Base-by-base conservation (phyloP, 2,797 vertebrate genomes). In the Huso huso region DNA sequence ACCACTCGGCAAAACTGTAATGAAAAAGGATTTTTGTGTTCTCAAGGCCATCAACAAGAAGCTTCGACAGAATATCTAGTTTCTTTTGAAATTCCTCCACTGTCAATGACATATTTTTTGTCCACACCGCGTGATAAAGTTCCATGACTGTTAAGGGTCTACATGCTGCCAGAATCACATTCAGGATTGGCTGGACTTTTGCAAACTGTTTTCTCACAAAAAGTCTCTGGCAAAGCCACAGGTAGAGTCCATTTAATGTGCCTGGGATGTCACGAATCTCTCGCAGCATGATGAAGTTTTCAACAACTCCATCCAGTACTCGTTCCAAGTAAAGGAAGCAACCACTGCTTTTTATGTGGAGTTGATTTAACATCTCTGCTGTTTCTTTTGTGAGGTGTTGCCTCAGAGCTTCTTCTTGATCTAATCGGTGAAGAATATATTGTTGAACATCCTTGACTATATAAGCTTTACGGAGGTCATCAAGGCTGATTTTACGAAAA, bases 371-470 rank as follows among this genome's bases (percentile, higher is more conserved):
- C 94, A 98, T 99, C 86, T 99, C 96, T 0, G 96, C 96, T 0
- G 96, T 99, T 83, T 99, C 96, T 81, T 99, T 99, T 52, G 97
- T 99, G 65, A 99, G 92, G 74, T 99, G 97, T 63, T 98, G 97
- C 69, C 97, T 89, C 71, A 99, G 86, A 1, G 95, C 96, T 83
- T 98, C 96, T 78, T 99, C 96, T 77, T 95, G 94, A 80, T 99
- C 96, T 74, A 99, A 86, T 59, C 96, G 88, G 82, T 98, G 95
- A 37, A 99, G 93, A 78, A 99, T 99, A 76, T 99, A 99, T 71
- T 98, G 97, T n/a, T 99, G 97, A n/a, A 99, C 96, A 61, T 99
- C 97, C 81, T 99, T 99, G 66, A 99, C 96, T 1, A 99, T 96
- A 68, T 97, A 97, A 2, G 97, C 95, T 76, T 97, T 98, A 9